Base-by-base conservation (phyloP, 1,140 invertebrate genomes). In the Cydia fagiglandana region DNA sequence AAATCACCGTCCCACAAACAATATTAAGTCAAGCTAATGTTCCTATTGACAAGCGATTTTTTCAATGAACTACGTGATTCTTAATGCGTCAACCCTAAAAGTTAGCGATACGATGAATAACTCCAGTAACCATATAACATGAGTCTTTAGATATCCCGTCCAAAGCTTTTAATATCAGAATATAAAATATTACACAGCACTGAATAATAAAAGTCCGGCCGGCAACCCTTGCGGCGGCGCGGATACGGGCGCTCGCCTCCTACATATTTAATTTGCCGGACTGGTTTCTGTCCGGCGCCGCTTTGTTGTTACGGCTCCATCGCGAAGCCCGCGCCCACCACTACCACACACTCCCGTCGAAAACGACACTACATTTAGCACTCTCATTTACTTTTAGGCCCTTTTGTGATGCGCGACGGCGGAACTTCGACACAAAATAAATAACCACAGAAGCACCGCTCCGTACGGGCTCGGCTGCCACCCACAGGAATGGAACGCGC, bases 231-330 rank as follows among this genome's bases (percentile, higher is more conserved):
- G 20, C 66, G 15, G 73, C 73, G 74, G 81, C 85, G 88, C 87
- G 88, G 88, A 87, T 84, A 87, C 86, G 85, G 84, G 84, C 76
- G 64, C 86, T 88, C 84, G 85, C 87, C 89, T 91, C 91, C 87
- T 91, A 92, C 91, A 92, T 92, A 92, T 91, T 91, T 92, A 91
- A 92, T 92, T 91, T 90, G 86, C 85, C 83, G 87, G 88, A 92
- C 90, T 90, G 90, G 90, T 92, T 91, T 88, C 85, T 86, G 87
- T 89, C 85, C 88, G 85, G 85, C 85, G 86, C 81, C 83, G 84
- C 84, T 81, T 78, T 86, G 87, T 86, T 86, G 87, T 91, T 91
- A 92, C 85, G 90, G 86, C 90, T 91, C 86, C 89, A 90, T 90
- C 86, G 85, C 56, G 20, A 80, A 61, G 56, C 81, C 77, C 82